These are phyloP conservation scores for Chorisops tibialis DNA, from an alignment of 2,888 invertebrate genomes.

Conservation along the genomic window DNA sequence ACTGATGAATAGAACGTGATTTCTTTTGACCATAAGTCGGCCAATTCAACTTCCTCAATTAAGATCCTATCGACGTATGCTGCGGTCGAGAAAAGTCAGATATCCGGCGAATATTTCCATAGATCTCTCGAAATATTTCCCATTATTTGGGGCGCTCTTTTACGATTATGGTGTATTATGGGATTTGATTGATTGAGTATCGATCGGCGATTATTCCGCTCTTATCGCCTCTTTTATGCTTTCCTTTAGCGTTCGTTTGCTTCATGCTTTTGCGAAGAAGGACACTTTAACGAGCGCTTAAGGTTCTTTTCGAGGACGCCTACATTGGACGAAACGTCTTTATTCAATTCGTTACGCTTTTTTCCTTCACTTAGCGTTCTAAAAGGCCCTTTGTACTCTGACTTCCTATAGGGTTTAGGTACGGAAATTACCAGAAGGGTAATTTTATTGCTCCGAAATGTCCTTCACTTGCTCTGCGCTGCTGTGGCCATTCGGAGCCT, in stretches of 20 bases:
- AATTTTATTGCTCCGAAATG: slow-evolving; percentile 9
- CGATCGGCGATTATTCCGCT: background rate
- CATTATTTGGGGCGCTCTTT: background rate
- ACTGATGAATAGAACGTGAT: too few relatives aligned
- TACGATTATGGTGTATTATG: slow-evolving; percentile 9
- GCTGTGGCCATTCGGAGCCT: too few relatives aligned
- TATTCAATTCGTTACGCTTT: slow-evolving; percentile 10
- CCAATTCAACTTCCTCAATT: background rate
- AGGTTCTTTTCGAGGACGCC: background rate
- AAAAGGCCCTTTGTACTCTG: background rate
- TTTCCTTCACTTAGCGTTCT: background rate
- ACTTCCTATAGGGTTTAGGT: slow-evolving; percentile 7
- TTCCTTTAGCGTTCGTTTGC: background rate
- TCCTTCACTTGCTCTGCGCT: background rate
- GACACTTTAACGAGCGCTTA: slow-evolving; percentile 14
- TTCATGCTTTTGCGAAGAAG: background rate
- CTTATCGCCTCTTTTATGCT: slow-evolving; percentile 5
- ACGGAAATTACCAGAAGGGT: slow-evolving; percentile 17
- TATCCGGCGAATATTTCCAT: too few relatives aligned
- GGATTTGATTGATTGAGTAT: slow-evolving; percentile 13
- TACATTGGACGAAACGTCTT: slow-evolving; percentile 1
- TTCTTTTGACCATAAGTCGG: background rate
- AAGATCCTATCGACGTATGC: background rate
- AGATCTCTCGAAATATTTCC: background rate
- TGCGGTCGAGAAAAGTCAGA: too few relatives aligned